Conservation (phyloP, 1,140 invertebrate species). For the Lineus longissimus region DNA sequence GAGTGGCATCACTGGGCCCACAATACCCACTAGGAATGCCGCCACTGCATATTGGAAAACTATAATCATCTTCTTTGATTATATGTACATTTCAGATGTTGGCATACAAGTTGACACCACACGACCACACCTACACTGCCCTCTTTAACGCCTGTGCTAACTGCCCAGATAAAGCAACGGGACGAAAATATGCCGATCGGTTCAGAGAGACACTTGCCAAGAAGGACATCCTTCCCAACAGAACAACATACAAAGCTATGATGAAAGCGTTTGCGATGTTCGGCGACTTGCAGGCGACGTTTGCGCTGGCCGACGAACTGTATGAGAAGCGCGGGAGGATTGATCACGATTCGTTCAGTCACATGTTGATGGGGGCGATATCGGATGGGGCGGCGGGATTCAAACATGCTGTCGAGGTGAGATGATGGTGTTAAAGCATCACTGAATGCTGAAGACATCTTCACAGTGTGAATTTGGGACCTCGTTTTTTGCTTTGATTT, state of each 20-base stretch:
- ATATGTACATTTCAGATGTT: conserved; percentile 63
- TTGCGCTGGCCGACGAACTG: conserved; percentile 81
- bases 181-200: conserved; percentile 62
- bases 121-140: conserved; percentile 71
- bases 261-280: conserved; percentile 83
- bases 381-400: conserved; percentile 74
- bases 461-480: background rate
- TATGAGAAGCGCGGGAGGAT: conserved; percentile 60
- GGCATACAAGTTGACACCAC: conserved; percentile 64
- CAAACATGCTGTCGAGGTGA: conserved; percentile 67
- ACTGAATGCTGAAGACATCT: background rate
- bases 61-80: background rate
- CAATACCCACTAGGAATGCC: too few relatives aligned
- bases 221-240: conserved; percentile 67
- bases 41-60: background rate
- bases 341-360: conserved; percentile 70
- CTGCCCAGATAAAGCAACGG: conserved; percentile 62
- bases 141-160: conserved; percentile 85
- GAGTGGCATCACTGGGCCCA: too few relatives aligned
- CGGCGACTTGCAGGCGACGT: conserved; percentile 71
- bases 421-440: background rate
- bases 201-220: conserved; percentile 67
- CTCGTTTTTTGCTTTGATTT: background rate
- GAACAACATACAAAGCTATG: conserved; percentile 79
- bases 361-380: conserved; percentile 78